phyloP scores from a whole-genome alignment of 2,888 invertebrate genomes.

The Agonopterix alstromeriana region DNA sequence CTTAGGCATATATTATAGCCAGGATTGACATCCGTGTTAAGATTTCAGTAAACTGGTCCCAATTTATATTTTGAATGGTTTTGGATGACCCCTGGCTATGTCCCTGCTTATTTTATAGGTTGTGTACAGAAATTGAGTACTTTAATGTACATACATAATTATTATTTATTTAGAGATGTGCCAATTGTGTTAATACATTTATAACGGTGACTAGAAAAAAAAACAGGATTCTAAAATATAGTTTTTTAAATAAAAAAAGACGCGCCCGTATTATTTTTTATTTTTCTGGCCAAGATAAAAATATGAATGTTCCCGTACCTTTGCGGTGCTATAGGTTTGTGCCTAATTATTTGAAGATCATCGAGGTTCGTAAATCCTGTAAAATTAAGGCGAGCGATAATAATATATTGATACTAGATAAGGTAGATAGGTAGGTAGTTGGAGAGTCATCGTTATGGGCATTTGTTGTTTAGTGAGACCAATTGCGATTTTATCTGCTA shows the following conservation, averaged over 20 bases:
- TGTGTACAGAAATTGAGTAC: slow-evolving; percentile 12
- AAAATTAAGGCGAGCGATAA: neutral
- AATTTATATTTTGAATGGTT: no score
- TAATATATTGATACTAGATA: neutral
- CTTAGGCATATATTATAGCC: neutral
- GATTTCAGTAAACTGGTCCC: no score
- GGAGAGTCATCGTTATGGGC: neutral
- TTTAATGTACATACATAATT: neutral
- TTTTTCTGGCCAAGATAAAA: neutral
- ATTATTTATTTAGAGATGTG: slow-evolving; percentile 4
- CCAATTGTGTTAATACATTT: slow-evolving; percentile 4
- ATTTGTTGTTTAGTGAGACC: slow-evolving; percentile 16
- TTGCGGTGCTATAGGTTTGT: slow-evolving; percentile 47
- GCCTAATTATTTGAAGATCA: slow-evolving; percentile 19
- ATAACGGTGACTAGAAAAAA: neutral
- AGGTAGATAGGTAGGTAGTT: neutral
- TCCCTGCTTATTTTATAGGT: slow-evolving; percentile 4
- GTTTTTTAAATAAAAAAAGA: no score
- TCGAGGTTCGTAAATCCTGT: slow-evolving; percentile 1
- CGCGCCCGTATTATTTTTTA: neutral
- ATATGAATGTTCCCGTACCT: slow-evolving; percentile 16
- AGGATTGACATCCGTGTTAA: no score
- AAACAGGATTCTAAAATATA: neutral
- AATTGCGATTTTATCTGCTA: slow-evolving; percentile 10
- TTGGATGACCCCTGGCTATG: slow-evolving; percentile 2